phyloP scores from a whole-genome alignment of 2,888 invertebrate genomes.

The Eurytoma californica region DNA sequence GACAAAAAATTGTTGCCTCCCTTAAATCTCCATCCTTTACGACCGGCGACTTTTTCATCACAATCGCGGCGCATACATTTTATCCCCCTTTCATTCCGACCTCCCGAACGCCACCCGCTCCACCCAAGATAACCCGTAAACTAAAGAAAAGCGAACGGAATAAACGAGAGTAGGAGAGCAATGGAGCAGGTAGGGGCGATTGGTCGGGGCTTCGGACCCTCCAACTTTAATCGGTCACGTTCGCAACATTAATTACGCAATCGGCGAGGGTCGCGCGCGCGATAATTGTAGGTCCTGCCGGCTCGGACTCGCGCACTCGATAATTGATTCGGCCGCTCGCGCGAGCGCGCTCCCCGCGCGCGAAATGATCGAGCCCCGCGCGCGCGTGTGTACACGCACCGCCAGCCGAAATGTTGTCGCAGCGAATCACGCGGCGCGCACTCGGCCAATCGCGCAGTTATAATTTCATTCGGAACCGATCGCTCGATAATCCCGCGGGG shows the following conservation, averaged over 20 bases:
- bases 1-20: too few species aligned
- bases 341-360: background rate
- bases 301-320: constrained; percentile 22
- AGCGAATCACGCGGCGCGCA: constrained; percentile 12
- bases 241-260: constrained; percentile 38
- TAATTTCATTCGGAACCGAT: constrained; percentile 46
- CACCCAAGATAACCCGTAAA: background rate
- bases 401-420: constrained; percentile 30
- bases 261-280: constrained; percentile 3
- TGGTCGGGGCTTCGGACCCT: background rate
- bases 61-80: too few species aligned
- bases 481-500: constrained; percentile 28
- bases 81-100: too few species aligned
- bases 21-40: too few species aligned
- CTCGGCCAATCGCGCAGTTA: constrained; percentile 15
- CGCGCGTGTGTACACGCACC: background rate
- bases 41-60: too few species aligned
- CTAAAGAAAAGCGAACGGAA: background rate
- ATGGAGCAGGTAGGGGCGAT: background rate
- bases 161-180: background rate
- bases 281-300: constrained; percentile 39
- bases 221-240: constrained; percentile 39
- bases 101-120: too few species aligned
- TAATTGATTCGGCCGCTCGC: constrained; percentile 37
- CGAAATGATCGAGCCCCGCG: constrained; percentile 21